These are phyloP conservation scores for Malurus cyaneus DNA, from an alignment of 2,113 vertebrate genomes.

Conservation along the genomic window DNA sequence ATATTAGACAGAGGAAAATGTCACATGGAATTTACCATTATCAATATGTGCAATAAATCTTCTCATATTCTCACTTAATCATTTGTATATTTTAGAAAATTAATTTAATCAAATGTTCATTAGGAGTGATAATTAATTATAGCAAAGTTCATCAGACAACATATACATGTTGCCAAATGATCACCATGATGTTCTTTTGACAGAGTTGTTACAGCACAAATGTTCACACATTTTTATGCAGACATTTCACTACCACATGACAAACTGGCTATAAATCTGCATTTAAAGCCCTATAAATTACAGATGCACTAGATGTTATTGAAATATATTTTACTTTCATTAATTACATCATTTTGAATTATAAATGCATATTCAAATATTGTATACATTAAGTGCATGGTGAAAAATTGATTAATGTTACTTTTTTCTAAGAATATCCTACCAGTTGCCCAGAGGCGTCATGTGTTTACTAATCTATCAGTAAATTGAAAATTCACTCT, in stretches of 20 bases:
- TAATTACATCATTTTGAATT: not conserved
- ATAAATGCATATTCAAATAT: not conserved
- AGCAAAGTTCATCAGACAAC: slow-evolving; percentile 68
- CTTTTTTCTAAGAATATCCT: not conserved
- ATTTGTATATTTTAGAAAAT: slow-evolving; percentile 71
- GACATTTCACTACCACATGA: slow-evolving; percentile 13
- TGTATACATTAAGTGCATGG: not conserved
- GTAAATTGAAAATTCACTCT: not conserved
- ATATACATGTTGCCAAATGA: slow-evolving; percentile 54
- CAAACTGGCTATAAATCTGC: slow-evolving; percentile 50
- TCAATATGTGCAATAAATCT: not conserved
- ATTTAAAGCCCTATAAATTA: slow-evolving; percentile 57
- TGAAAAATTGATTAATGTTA: not conserved
- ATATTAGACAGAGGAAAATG: not conserved
- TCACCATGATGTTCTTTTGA: slow-evolving; percentile 68
- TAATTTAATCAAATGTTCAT: slow-evolving; percentile 76
- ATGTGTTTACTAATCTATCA: not conserved
- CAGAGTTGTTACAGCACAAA: slow-evolving; percentile 68
- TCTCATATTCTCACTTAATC: slow-evolving; percentile 48
- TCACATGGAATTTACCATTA: not conserved
- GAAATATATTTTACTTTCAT: not conserved
- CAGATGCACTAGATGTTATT: not conserved
- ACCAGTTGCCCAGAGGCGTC: not conserved
- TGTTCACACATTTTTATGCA: slow-evolving; percentile 56
- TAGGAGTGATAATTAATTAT: slow-evolving; percentile 73